These are phyloP conservation scores for Promerops cafer DNA, from an alignment of 2,113 vertebrate species.

Conservation along the genomic window DNA sequence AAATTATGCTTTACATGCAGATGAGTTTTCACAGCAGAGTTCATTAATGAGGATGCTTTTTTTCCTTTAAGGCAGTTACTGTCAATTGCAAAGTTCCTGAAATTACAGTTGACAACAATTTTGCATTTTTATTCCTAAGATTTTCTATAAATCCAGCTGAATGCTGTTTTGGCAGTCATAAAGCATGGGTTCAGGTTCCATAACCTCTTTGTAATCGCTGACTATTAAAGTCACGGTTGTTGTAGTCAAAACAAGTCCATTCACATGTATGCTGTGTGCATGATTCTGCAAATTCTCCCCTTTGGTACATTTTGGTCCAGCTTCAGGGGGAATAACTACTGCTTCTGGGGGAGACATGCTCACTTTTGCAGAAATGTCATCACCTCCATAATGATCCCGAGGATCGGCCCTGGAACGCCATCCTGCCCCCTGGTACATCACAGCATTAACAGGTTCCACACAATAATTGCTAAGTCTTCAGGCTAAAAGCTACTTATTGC, in stretches of 20 bases:
- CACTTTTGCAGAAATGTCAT: not conserved
- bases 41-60: not conserved
- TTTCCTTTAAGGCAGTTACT: not conserved
- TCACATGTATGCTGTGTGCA: accelerated
- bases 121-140: not conserved
- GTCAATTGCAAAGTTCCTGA: not conserved
- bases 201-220: not conserved
- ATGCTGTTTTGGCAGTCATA: not conserved
- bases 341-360: not conserved
- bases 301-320: not conserved
- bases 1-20: not conserved
- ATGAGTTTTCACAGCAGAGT: not conserved
- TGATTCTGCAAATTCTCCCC: not conserved
- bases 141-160: not conserved
- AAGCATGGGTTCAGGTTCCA: not conserved
- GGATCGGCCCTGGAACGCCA: not conserved
- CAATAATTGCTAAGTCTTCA: not conserved
- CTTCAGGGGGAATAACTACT: not conserved
- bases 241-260: not conserved
- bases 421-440: not conserved
- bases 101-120: not conserved
- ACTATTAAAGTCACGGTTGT: not conserved
- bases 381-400: not conserved
- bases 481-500: not conserved
- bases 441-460: not conserved